Conservation (phyloP, 2,888 invertebrate genomes). For the Torymus auratus region DNA sequence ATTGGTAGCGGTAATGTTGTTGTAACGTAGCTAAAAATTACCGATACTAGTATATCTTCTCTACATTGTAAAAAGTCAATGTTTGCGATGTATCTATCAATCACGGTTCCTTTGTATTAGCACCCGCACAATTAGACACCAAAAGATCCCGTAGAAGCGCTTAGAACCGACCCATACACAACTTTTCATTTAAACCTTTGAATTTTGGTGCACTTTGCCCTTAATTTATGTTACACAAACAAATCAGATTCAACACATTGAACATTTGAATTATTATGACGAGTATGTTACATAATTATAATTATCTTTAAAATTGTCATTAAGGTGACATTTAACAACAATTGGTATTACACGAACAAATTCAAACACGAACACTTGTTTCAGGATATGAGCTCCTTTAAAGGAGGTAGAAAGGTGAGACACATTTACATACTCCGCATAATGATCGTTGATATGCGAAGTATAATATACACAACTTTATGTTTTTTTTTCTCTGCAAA, state of each 20-base stretch:
- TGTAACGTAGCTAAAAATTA: too few relatives aligned
- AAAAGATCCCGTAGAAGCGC: slow-evolving; percentile 40
- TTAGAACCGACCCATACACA: slow-evolving; percentile 25
- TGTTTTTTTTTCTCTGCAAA: slow-evolving; percentile 41
- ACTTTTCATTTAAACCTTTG: slow-evolving; percentile 18
- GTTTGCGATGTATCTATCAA: slow-evolving; percentile 26
- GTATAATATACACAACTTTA: slow-evolving; percentile 41
- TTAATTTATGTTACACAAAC: slow-evolving; percentile 38
- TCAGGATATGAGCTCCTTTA: slow-evolving; percentile 55
- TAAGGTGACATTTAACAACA: slow-evolving; percentile 4
- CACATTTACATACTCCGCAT: slow-evolving; percentile 58
- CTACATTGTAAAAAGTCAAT: slow-evolving; percentile 16
- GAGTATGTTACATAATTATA: slow-evolving; percentile 40
- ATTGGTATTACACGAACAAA: slow-evolving; percentile 40
- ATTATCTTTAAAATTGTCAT: slow-evolving; percentile 5
- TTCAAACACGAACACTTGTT: slow-evolving; percentile 51
- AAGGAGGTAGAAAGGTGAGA: slow-evolving; percentile 59
- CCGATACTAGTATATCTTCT: too few relatives aligned
- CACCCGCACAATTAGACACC: slow-evolving; percentile 24
- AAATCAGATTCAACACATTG: not conserved
- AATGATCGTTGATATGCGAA: slow-evolving; percentile 50
- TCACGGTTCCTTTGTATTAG: slow-evolving; percentile 21
- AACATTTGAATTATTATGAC: slow-evolving; percentile 38
- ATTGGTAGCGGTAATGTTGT: too few relatives aligned
- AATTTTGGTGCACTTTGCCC: slow-evolving; percentile 46